Base-by-base conservation (phyloP, 1,140 invertebrate genomes). In the Hyles euphorbiae region DNA sequence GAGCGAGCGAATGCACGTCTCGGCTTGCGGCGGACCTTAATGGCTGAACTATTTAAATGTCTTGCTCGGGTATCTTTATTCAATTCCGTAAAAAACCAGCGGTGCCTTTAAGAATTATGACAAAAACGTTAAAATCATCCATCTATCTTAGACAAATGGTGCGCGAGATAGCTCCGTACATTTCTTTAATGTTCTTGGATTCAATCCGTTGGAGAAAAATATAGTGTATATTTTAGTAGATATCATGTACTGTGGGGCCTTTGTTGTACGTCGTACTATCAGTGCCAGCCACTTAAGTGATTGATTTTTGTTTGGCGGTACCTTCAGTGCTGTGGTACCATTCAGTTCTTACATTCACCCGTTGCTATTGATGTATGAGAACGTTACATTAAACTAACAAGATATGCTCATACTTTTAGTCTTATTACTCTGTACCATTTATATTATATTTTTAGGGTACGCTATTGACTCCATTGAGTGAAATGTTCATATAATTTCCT, bases 241-340 rank as follows among this genome's bases (percentile, higher is more conserved):
- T 40, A 40, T 40, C 36, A 40, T 40, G 8, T 40, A 40, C 8
- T 36, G 34, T 34, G 3, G 12, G 49, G 34, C 47, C 51, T 68
- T 68, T 74, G 64, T 74, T 65, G 53, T 59, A 53, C 53, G 40
- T 43, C 68, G 81, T 84, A 78, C 81, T 81, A 84, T 84, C 72
- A 84, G 81, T 84, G 70, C 79, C 81, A 81, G 68, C 76, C 74
- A 79, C 72, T 75, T 75, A 70, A 79, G 72, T 78, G 80, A 84
- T 84, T 84, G 80, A 82, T 83, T 78, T 79, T 76, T 72, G 72
- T 74, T 78, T 69, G 62, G 55, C 69, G 69, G 81, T 82, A 61
- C 80, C 76, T 70, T 53, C 56, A 34, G 59, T 53, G 51, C 50
- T 62, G 65, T 81, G 81, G 81, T 72, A 84, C 81, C 76, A 78